Evolutionary conservation across 1,140 invertebrate genomes (phyloP).

Genomic region (Cyphomyrmex costatus): DNA sequence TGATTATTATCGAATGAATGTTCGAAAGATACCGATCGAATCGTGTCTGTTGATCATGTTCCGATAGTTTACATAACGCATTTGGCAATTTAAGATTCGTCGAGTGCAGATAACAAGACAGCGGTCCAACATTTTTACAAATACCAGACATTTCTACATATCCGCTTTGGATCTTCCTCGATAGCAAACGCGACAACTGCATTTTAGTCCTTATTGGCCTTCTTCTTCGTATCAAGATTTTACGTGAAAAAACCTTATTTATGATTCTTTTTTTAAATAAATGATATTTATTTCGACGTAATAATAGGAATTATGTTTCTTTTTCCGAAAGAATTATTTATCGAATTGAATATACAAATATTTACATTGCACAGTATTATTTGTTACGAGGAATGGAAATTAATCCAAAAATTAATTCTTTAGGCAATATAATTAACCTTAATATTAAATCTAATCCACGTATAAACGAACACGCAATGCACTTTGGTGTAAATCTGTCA

Average conservation of each 20-base stretch:
- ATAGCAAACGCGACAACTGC: background rate
- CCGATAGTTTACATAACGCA: slow-evolving; percentile 33
- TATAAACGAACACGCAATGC: slow-evolving; percentile 32
- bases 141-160: slow-evolving; percentile 9
- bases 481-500: slow-evolving; percentile 42
- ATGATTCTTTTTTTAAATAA: background rate
- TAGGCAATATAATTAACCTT: slow-evolving; percentile 33
- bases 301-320: background rate
- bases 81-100: slow-evolving; percentile 29
- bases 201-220: background rate
- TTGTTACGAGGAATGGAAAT: slow-evolving; percentile 18
- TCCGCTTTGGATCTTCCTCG: background rate
- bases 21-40: slow-evolving; percentile 37
- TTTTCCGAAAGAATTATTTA: background rate
- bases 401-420: background rate
- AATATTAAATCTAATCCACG: slow-evolving; percentile 28
- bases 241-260: background rate
- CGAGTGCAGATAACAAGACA: background rate
- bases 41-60: slow-evolving; percentile 39
- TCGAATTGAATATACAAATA: background rate
- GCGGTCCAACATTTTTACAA: background rate
- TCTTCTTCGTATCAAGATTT: slow-evolving; percentile 18
- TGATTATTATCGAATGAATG: slow-evolving; percentile 41
- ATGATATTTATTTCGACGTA: background rate
- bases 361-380: background rate